phyloP scores from a whole-genome alignment of 2,888 invertebrate species.

The Aspidiotus rigidus region DNA sequence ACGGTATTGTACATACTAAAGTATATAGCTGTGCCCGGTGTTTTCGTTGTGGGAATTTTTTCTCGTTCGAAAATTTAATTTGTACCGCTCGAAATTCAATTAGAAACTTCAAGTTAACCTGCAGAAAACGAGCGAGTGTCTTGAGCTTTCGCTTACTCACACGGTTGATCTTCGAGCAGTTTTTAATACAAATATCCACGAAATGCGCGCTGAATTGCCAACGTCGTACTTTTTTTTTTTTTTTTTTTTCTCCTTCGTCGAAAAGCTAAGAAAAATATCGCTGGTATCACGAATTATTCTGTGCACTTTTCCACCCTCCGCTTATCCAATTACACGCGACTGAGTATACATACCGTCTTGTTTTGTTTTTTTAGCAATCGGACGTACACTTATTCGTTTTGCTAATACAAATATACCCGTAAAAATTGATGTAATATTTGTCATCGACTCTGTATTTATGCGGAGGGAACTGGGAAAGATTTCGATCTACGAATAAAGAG shows the following conservation, averaged over 20 bases:
- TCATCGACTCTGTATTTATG: too few relatives aligned
- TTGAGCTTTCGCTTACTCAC: too few relatives aligned
- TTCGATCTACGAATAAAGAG: too few relatives aligned
- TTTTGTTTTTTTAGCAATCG: too few relatives aligned
- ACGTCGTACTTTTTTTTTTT: constrained; percentile 10
- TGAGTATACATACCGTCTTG: too few relatives aligned
- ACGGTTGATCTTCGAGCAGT: constrained; percentile 10
- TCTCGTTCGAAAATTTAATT: constrained; percentile 29
- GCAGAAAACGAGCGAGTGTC: constrained; percentile 6
- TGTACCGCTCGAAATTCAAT: constrained; percentile 29
- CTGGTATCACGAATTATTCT: too few relatives aligned
- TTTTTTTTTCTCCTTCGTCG: neutral
- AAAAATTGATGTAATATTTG: too few relatives aligned
- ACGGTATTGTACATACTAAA: neutral
- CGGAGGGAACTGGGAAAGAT: too few relatives aligned
- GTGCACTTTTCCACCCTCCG: too few relatives aligned
- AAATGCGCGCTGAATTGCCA: constrained; percentile 22
- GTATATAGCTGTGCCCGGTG: constrained; percentile 16
- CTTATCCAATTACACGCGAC: too few relatives aligned
- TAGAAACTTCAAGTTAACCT: constrained; percentile 24
- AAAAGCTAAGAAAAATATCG: neutral
- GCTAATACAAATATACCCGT: too few relatives aligned
- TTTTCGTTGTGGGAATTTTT: constrained; percentile 31
- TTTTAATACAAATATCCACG: constrained; percentile 24
- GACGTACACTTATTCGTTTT: too few relatives aligned